Conservation (phyloP, 2,113 vertebrate species). For the Poecile atricapillus region DNA sequence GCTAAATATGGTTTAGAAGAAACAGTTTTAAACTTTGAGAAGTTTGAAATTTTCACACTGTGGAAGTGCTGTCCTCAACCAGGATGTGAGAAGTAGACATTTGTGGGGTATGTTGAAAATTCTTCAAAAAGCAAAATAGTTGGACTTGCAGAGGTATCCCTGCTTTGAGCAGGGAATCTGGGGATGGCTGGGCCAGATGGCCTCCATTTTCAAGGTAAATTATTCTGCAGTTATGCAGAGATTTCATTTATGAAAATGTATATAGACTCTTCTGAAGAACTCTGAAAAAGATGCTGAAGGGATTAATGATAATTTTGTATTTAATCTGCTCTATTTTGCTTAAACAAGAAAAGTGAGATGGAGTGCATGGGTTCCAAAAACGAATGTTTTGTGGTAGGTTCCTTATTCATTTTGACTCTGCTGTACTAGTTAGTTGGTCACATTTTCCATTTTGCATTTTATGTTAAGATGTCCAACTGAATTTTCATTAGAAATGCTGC, state of each 20-base stretch:
- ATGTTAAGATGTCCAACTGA: neutral
- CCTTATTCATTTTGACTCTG: neutral
- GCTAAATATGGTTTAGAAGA: neutral
- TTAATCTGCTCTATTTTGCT: neutral
- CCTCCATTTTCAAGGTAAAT: neutral
- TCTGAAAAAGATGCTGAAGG: neutral
- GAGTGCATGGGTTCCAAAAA: neutral
- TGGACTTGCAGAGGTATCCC: neutral
- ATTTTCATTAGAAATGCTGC: neutral
- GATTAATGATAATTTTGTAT: neutral
- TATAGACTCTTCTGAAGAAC: neutral
- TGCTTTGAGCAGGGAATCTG: neutral
- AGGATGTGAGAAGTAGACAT: neutral
- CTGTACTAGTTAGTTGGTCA: neutral
- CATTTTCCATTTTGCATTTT: neutral
- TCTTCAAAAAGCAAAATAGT: neutral
- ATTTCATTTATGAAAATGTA: neutral
- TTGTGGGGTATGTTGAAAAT: neutral
- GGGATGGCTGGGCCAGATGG: neutral
- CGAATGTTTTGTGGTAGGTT: neutral
- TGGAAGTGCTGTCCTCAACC: neutral
- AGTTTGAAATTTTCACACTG: neutral
- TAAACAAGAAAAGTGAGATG: neutral
- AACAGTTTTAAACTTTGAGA: neutral
- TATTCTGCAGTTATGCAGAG: neutral